Conservation (phyloP, 2,113 vertebrate genomes). For the Aspiorhynchus laticeps region DNA sequence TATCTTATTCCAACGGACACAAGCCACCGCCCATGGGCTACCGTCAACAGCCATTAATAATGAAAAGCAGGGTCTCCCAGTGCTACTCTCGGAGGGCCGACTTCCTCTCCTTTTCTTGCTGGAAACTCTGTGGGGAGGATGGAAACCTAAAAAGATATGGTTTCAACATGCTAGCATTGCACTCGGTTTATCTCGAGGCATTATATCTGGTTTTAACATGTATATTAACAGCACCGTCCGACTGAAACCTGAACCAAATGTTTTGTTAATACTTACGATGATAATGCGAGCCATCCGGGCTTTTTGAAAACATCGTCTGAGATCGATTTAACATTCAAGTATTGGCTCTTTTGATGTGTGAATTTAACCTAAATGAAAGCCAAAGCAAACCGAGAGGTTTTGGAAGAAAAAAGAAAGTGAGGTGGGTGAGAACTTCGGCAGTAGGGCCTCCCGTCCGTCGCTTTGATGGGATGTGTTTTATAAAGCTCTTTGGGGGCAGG, state of each 20-base stretch:
- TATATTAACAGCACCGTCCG: not conserved
- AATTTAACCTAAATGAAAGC: constrained; percentile 23
- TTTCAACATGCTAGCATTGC: constrained; percentile 21
- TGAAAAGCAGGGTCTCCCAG: constrained; percentile 37
- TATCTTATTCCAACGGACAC: constrained; percentile 37
- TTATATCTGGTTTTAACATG: constrained; percentile 18
- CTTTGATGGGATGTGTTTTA: not conserved
- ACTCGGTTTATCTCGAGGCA: constrained; percentile 11
- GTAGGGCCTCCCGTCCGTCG: not conserved
- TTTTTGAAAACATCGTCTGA: constrained; percentile 19
- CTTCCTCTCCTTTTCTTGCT: not conserved
- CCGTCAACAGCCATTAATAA: constrained; percentile 56
- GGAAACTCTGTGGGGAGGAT: constrained; percentile 30
- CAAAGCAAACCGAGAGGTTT: constrained; percentile 14
- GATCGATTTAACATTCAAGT: constrained; percentile 25
- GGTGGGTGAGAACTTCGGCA: not conserved
- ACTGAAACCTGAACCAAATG: constrained; percentile 24
- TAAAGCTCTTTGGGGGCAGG: not conserved
- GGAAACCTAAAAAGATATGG: constrained; percentile 4
- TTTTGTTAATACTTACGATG: constrained; percentile 19
- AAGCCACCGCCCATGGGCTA: constrained; percentile 47
- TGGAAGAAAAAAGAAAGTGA: not conserved
- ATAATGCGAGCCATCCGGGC: constrained; percentile 27
- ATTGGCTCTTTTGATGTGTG: constrained; percentile 32
- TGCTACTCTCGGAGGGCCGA: not conserved